Evolutionary conservation across 2,888 invertebrate species (phyloP), one percentile per base, ranked within the genome.

Genomic region (Cataglyphis rosenhaueri): DNA sequence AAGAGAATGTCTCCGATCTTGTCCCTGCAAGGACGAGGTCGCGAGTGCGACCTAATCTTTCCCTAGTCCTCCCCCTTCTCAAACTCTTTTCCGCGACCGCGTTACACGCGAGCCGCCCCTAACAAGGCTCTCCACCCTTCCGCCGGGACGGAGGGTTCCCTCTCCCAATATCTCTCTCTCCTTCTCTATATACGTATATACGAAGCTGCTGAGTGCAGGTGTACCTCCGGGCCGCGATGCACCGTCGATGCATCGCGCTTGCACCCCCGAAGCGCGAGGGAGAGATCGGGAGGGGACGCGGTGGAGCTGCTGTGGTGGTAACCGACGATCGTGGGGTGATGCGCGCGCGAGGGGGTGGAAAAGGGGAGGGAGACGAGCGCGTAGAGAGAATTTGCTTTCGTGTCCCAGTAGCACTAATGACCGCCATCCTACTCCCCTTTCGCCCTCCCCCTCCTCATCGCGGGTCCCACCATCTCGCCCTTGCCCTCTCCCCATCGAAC

Each of bases 321-420:
- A 44, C 41, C 21, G 82, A 64, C 18, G 44, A 4, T 59, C 29
- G 76, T 82, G 78, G 59, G 62, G 57, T 44, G n/a, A 18, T 18
- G 44, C 44, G 21, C 61, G 61, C 71, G 29, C 29, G 25, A 57
- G 59, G 52, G 48, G 48, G 41, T 2, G 35, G 10, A 44, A 55
- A 64, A n/a, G n/a, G 61, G 41, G 48, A 38, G 73, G 21, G 57
- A 48, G 32, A 12, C 21, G 64, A 62, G 59, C 68, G 48, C 55
- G 68, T 86, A 86, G 89, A 18, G 48, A 86, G 89, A 89, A 90
- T 87, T 87, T 89, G 89, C 90, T 91, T 91, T 90, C 92, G 92
- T 92, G 93, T 92, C 93, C 93, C 91, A 93, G 90, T 93, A 91
- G 92, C 93, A 93, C 93, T 93, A 92, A 93, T 93, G 92, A 93